Percentiles rank a stretch among this genome's conserved stretches.
Evolutionary conservation across 1,140 invertebrate species (phyloP).

Genomic region (Danaus melanippus): DNA sequence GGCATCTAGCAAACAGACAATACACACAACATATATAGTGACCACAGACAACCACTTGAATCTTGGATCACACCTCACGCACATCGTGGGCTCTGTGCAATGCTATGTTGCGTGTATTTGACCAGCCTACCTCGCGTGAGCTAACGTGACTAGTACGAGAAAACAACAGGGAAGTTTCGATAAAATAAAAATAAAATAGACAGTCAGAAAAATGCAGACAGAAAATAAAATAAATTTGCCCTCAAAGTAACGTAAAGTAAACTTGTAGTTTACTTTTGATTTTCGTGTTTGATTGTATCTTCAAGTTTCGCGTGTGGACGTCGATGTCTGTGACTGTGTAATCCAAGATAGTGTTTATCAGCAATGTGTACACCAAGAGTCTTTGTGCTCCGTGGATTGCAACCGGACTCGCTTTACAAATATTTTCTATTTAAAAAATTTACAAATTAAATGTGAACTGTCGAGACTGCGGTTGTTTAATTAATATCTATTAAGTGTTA

Average conservation of each 20-base stretch:
- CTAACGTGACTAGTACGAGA: constrained; percentile 21
- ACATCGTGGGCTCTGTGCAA: constrained; percentile 57
- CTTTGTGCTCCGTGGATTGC: constrained; percentile 71
- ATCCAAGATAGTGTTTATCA: constrained; percentile 70
- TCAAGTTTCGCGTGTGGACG: constrained; percentile 19
- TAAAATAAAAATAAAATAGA: constrained; percentile 60
- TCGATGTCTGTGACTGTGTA: constrained; percentile 69
- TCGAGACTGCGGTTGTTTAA: neutral
- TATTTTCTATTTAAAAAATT: constrained; percentile 1
- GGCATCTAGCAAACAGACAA: constrained; percentile 77
- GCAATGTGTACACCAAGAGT: constrained; percentile 73
- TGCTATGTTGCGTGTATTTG: constrained; percentile 69
- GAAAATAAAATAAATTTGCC: constrained; percentile 34
- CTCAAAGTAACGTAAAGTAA: constrained; percentile 21
- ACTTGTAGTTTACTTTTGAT: constrained; percentile 11
- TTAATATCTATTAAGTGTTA: constrained; percentile 2
- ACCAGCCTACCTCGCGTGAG: constrained; percentile 55
- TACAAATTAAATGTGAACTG: neutral
- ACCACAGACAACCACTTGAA: constrained; percentile 69
- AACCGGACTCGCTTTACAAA: constrained; percentile 56
- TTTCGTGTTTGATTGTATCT: constrained; percentile 21
- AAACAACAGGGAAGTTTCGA: constrained; percentile 28
- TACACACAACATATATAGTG: constrained; percentile 74
- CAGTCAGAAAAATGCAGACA: constrained; percentile 51
- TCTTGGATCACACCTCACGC: constrained; percentile 70